Evolutionary conservation across 2,113 vertebrate species (phyloP), one percentile per base, ranked within the genome.

Genomic region (Hystrix cristata): DNA sequence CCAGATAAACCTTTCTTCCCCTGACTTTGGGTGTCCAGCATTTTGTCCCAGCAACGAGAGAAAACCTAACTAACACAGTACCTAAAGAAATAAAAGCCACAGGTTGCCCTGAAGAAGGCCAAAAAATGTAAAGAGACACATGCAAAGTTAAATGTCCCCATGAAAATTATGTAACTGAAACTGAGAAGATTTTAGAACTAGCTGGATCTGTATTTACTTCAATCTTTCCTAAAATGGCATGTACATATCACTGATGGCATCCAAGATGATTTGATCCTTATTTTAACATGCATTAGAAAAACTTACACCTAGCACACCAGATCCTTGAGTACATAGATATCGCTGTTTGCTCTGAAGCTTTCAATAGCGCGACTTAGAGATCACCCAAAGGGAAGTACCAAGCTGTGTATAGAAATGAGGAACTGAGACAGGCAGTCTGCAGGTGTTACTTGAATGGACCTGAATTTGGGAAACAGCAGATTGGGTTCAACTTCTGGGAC

Each of bases 201-300:
- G 69, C n/a, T 65, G n/a, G 13, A 72, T 87, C 25, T 31, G 74
- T 1, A 87, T 95, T 80, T 76, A 51, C 83, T 34, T 10, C 27
- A 23, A 81, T 94, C 23, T 92, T 95, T 84, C 80, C 48, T 96
- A 57, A 91, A 84, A 81, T 76, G 80, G 25, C 1, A 1, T 48
- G 7, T 43, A 5, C 7, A 38, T 12, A 25, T 82, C 78, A 57
- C 19, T 53, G 76, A 27, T 84, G 31, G 38, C 29, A 43, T 46
- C 46, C 8, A 78, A 80, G 46, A 31, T 81, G 48, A 76, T 87
- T 59, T 81, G 34, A 43, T 29, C 80, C 43, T 71, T 69, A 92
- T 62, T 92, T 97, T 59, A 65, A 95, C 2, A 16, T 11, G 62
- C 7, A 31, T 81, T 92, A 90, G 91, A 82, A 96, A 83, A 59